These are phyloP conservation scores for Pissodes strobi DNA, from an alignment of 1,140 invertebrate species.

Conservation along the genomic window DNA sequence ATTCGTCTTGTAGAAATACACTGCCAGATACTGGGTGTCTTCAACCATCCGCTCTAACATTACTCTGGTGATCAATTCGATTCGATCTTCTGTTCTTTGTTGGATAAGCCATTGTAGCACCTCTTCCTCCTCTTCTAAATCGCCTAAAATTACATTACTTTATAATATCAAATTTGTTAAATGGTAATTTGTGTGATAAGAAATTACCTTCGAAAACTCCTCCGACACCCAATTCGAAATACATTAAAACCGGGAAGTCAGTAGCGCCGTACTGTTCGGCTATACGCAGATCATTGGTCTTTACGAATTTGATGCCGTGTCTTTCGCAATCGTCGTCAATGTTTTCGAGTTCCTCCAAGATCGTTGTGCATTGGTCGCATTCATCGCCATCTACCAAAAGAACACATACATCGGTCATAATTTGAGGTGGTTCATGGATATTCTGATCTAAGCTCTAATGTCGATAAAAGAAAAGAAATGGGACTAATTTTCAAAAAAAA, in stretches of 20 bases:
- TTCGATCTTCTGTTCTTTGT: constrained; percentile 90
- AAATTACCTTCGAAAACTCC: constrained; percentile 79
- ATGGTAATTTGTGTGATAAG: no score
- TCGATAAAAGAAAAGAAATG: no score
- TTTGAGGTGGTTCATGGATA: no score
- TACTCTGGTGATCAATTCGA: constrained; percentile 88
- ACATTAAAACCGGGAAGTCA: constrained; percentile 87
- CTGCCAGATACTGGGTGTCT: constrained; percentile 89
- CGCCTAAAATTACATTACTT: constrained; percentile 64
- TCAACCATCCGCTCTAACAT: constrained; percentile 91
- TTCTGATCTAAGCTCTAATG: no score
- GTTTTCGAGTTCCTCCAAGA: constrained; percentile 90
- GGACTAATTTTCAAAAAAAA: no score
- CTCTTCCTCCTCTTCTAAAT: constrained; percentile 84
- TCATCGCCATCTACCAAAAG: constrained; percentile 77
- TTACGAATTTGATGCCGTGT: constrained; percentile 90
- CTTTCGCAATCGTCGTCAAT: constrained; percentile 94
- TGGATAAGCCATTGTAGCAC: constrained; percentile 91
- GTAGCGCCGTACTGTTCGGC: constrained; percentile 85
- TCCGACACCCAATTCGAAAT: constrained; percentile 86
- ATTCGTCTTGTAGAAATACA: constrained; percentile 92
- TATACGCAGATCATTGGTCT: constrained; percentile 84
- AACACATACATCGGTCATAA: no score
- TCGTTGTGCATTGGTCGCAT: constrained; percentile 81
- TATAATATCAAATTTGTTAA: no score